Conservation (phyloP, 2,888 invertebrate genomes). For the Choreutis nemorana region DNA sequence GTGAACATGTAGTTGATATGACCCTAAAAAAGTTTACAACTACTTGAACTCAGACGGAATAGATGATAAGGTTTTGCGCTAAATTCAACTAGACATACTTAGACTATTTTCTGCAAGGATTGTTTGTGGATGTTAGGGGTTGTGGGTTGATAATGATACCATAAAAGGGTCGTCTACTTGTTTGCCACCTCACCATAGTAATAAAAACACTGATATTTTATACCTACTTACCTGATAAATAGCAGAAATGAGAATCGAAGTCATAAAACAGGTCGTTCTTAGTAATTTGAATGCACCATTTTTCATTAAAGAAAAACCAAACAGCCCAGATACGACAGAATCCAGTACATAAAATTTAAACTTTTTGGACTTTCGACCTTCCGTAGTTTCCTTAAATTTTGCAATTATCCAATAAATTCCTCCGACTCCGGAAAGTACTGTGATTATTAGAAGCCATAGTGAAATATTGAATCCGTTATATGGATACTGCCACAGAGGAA, state of each 20-base stretch:
- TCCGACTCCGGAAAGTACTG: conserved; percentile 13
- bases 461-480: conserved; percentile 10
- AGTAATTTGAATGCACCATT: conserved; percentile 16
- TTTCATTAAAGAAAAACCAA: conserved; percentile 18
- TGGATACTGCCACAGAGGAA: conserved; percentile 28
- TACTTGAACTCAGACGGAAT: too few species aligned
- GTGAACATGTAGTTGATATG: conserved; percentile 30
- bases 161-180: too few species aligned
- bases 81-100: too few species aligned
- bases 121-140: too few species aligned
- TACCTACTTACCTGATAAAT: conserved; percentile 31
- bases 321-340: conserved; percentile 15
- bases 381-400: conserved; percentile 8
- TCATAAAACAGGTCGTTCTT: conserved; percentile 19
- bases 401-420: conserved; percentile 19
- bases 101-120: too few species aligned
- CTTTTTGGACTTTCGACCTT: background rate
- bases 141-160: too few species aligned
- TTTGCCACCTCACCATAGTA: too few species aligned
- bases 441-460: conserved; percentile 12
- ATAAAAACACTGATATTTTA: too few species aligned
- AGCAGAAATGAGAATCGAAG: conserved; percentile 23
- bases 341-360: conserved; percentile 14
- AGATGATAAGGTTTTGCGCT: too few species aligned
- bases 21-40: too few species aligned